A percentile compares a stretch with the other conserved stretches of the same genome.
These are phyloP conservation scores for Enhydra lutris DNA, from an alignment of 2,113 vertebrate genomes.

Conservation along the genomic window DNA sequence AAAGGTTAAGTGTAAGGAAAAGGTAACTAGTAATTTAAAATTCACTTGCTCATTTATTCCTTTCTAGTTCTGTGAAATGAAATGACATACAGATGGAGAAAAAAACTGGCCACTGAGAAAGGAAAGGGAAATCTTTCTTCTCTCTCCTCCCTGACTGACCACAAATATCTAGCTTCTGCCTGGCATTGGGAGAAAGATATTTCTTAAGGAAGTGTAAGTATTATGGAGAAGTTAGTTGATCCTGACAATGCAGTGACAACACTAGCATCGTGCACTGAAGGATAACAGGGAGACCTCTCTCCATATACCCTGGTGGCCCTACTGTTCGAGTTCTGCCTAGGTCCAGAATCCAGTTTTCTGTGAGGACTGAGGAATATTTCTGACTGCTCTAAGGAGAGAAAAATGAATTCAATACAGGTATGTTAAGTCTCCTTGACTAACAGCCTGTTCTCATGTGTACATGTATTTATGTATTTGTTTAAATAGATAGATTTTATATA, in stretches of 20 bases:
- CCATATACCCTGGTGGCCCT: fast-evolving
- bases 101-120: neutral
- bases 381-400: neutral
- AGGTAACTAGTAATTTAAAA: constrained; percentile 52
- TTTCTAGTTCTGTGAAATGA: constrained; percentile 41
- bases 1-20: constrained; percentile 61
- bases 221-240: neutral
- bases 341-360: neutral
- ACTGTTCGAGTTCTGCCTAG: neutral
- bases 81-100: neutral
- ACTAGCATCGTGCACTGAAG: fast-evolving
- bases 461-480: neutral
- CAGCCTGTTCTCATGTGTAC: neutral
- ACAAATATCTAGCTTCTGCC: neutral
- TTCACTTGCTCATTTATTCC: constrained; percentile 34
- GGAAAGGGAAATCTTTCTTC: neutral
- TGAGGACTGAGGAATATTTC: neutral
- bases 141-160: neutral
- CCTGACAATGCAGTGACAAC: neutral
- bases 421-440: neutral
- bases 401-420: neutral
- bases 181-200: neutral
- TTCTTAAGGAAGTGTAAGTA: neutral
- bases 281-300: neutral
- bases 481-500: neutral